Evolutionary conservation across 2,888 invertebrate species (phyloP), one percentile per base, ranked within the genome.

Genomic region (Drosophila nigricruria): DNA sequence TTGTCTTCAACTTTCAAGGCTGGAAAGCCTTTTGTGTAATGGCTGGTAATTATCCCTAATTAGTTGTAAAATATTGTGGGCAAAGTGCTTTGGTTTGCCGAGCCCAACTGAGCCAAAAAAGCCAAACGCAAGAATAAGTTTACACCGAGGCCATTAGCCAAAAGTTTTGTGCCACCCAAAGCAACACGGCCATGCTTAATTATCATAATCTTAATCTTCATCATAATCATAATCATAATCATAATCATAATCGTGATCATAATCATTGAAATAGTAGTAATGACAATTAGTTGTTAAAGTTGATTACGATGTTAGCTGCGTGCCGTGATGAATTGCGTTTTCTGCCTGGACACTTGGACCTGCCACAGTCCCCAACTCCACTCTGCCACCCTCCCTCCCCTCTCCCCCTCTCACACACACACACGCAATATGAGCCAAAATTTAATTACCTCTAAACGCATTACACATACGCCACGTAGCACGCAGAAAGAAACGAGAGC

Each of bases 31-130:
- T 70, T 66, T 70, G 45, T 58, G 61, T 70, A 73, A 73, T 62
- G 73, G 47, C 58, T 65, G 65, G 65, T 70, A 73, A 73, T 73
- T 73, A 73, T 73, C 70, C 70, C 49, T 70, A 70, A 73, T 70
- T 70, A 70, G 65, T 73, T 73, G 66, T 73, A 70, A 73, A 70
- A 70, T 70, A 73, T 73, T 70, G 62, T 62, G 58, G 62, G 36
- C 23, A 62, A 69, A 62, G 62, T 69, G 50, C 56, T 67, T 61
- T 52, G 67, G 54, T 56, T 70, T 47, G 60, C 25, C 40, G 23
- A 34, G 36, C 20, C 36, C 42, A 27, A 30, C 20, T 38, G 30
- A 30, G 30, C 30, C 30, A 5, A 6, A 45, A 62, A 16, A 43
- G 34, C 56, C 30, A 42, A 56, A 42, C 40, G 56, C 49, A 60